These are phyloP conservation scores for Cheilosia impressa DNA, from an alignment of 2,888 invertebrate genomes.

Conservation along the genomic window DNA sequence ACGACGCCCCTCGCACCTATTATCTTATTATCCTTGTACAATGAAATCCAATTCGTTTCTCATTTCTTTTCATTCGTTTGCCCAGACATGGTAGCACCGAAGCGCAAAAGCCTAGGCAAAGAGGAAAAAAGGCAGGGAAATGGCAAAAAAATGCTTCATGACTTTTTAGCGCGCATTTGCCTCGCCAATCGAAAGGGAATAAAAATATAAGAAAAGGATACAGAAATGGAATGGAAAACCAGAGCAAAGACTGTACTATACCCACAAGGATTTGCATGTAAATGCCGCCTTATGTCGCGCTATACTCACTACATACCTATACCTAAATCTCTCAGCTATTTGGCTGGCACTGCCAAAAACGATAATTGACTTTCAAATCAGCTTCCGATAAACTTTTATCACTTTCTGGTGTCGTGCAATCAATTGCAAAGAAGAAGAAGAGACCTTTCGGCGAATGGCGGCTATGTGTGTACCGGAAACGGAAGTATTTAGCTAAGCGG, in stretches of 20 bases:
- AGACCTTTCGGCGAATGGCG: slow-evolving; percentile 5
- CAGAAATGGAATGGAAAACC: slow-evolving; percentile 17
- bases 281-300: slow-evolving; percentile 37
- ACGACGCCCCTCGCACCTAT: slow-evolving; percentile 18
- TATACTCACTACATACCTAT: background rate
- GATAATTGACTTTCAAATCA: slow-evolving; percentile 83
- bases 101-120: slow-evolving; percentile 43
- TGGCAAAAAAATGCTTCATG: slow-evolving; percentile 36
- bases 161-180: slow-evolving; percentile 48
- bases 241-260: slow-evolving; percentile 16
- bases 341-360: slow-evolving; percentile 58
- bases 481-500: slow-evolving; percentile 68
- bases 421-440: slow-evolving; percentile 54
- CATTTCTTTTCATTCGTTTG: slow-evolving; percentile 27
- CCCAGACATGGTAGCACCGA: slow-evolving; percentile 28
- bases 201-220: slow-evolving; percentile 56
- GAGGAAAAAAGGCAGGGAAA: slow-evolving; percentile 15
- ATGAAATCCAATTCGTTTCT: slow-evolving; percentile 57
- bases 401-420: slow-evolving; percentile 80
- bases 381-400: slow-evolving; percentile 83
- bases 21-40: slow-evolving; percentile 66
- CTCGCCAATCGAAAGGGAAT: slow-evolving; percentile 59
- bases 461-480: slow-evolving; percentile 50
- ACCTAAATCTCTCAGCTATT: background rate
- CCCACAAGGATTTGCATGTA: slow-evolving; percentile 62